Conservation (phyloP, 2,113 vertebrate species). For the Bothrops jararaca region DNA sequence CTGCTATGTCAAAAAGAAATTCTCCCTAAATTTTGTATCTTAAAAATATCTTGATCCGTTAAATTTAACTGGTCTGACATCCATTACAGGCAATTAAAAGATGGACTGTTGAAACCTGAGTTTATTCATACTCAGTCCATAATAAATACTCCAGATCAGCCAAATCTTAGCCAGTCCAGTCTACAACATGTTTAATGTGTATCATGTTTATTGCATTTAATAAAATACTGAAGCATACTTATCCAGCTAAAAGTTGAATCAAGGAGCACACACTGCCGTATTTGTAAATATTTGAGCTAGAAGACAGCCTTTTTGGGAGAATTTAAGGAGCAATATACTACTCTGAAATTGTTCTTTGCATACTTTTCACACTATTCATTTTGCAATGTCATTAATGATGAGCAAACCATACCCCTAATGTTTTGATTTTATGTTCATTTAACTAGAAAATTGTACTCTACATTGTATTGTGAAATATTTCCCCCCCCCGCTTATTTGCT, state of each 20-base stretch:
- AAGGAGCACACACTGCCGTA: not conserved
- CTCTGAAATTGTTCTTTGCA: not conserved
- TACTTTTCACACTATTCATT: not conserved
- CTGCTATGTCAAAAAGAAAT: not conserved
- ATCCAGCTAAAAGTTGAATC: not conserved
- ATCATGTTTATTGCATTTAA: not conserved
- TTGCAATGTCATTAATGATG: not conserved
- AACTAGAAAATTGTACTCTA: not conserved
- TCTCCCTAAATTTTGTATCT: not conserved
- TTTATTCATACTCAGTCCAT: not conserved
- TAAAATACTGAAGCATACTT: not conserved
- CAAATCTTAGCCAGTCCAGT: not conserved
- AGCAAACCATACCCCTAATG: not conserved
- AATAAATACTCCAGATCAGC: not conserved
- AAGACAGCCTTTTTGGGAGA: not conserved
- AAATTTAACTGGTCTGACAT: not conserved
- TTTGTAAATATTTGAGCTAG: not conserved
- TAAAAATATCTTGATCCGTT: not conserved
- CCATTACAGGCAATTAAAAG: not conserved
- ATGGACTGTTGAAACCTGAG: not conserved
- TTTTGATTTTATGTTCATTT: not conserved
- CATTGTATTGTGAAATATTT: not conserved
- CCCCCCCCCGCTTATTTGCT: not conserved
- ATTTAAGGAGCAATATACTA: not conserved
- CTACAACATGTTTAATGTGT: not conserved